Base-by-base conservation (phyloP, 1,140 invertebrate genomes). In the Plodia interpunctella region DNA sequence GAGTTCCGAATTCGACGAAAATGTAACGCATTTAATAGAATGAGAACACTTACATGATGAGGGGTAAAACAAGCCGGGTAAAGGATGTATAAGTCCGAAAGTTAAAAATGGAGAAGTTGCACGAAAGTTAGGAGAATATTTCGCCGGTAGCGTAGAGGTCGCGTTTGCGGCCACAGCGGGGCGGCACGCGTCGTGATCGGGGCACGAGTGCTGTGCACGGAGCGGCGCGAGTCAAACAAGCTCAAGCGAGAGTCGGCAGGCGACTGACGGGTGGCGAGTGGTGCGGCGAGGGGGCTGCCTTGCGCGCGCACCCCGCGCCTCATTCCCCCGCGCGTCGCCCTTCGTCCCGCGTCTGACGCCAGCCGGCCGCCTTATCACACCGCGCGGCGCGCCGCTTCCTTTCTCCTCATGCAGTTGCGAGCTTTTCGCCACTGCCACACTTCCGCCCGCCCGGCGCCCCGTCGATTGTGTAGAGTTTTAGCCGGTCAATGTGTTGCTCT, bases 1-100 rank as follows among this genome's bases (percentile, higher is more conserved):
- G 80, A 89, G 71, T 87, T 86, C 82, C 83, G 82, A 87, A 89
- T 82, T 87, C 78, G 80, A 87, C 74, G 70, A 72, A 70, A 70
- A 61, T 55, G 63, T 63, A 65, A 66, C 71, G 74, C 75, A 75
- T 76, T 72, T 78, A 84, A 86, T 80, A 86, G 67, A 85, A 87
- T 81, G 78, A 84, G 76, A 80, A 82, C 87, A 89, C 87, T 89
- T 89, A 89, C 87, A 89, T 89, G 83, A 84, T 83, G 78, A 82
- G 82, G 81, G 83, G 72, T 83, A 87, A 15, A 87, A 87, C 82
- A 84, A 87, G 87, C 83, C 77, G 78, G 84, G 81, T 87, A 87
- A 83, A 78, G 76, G 79, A 75, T 72, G 76, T 74, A 74, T 80
- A 77, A 72, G 87, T 89, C 79, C 84, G 73, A 81, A 81, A 85